Conservation (phyloP, 2,797 vertebrate genomes). For the Anguilla pacifica region DNA sequence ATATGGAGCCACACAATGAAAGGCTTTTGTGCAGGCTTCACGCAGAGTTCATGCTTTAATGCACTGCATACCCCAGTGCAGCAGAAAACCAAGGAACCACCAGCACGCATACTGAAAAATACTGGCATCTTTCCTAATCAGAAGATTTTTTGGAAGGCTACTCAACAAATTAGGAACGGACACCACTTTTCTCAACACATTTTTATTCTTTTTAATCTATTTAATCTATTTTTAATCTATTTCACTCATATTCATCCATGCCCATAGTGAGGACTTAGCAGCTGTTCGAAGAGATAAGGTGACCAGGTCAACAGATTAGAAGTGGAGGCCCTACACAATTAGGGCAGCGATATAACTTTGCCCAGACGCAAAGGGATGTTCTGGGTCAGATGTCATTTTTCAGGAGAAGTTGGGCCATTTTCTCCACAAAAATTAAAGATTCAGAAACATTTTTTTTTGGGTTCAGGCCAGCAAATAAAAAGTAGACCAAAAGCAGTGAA, state of each 20-base stretch:
- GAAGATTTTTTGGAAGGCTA: neutral
- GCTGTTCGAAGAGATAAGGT: neutral
- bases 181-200: no score
- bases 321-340: neutral
- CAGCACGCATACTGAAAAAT: neutral
- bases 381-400: neutral
- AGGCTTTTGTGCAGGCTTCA: neutral
- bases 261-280: no score
- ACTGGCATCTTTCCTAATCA: neutral
- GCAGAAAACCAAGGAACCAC: neutral
- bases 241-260: no score
- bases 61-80: neutral
- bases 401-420: neutral
- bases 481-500: neutral
- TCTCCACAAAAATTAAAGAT: neutral
- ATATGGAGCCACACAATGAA: conserved; percentile 6
- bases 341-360: neutral
- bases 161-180: no score
- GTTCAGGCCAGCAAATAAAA: neutral
- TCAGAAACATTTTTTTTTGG: conserved; percentile 4
- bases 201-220: no score
- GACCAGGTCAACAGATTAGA: neutral
- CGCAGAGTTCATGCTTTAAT: neutral
- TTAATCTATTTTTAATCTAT: no score
- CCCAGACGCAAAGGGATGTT: neutral